phyloP scores from a whole-genome alignment of 2,113 vertebrate species.

The Fregetta grallaria region DNA sequence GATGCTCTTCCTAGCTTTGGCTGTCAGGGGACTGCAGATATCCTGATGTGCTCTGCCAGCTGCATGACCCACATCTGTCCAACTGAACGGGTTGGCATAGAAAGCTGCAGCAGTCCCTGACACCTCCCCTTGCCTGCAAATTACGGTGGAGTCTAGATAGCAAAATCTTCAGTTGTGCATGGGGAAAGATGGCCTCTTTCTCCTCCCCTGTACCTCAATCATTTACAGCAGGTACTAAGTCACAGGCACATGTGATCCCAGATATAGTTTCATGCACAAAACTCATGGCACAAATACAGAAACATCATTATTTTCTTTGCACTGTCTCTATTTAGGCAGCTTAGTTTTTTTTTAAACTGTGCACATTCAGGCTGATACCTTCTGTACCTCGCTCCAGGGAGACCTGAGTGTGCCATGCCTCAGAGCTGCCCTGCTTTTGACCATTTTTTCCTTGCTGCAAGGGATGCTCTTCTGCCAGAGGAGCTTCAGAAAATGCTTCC shows the following conservation, averaged over 20 bases:
- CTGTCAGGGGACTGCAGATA: neutral
- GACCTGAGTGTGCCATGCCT: neutral
- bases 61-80: neutral
- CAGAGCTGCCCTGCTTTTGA: neutral
- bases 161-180: neutral
- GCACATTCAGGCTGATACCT: neutral
- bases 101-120: neutral
- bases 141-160: neutral
- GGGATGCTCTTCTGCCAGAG: neutral
- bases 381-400: neutral
- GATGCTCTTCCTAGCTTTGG: neutral
- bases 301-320: neutral
- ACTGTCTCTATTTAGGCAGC: neutral
- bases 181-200: neutral
- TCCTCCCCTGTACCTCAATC: neutral
- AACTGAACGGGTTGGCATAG: rapidly evolving
- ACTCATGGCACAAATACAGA: neutral
- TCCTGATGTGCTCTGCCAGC: neutral
- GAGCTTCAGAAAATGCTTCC: neutral
- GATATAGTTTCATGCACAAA: neutral
- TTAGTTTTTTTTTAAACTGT: neutral
- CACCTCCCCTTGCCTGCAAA: neutral
- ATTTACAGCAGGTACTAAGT: neutral
- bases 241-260: neutral
- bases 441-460: neutral